These are phyloP conservation scores for Lutraria lutraria DNA, from an alignment of 2,888 invertebrate species.

Conservation along the genomic window DNA sequence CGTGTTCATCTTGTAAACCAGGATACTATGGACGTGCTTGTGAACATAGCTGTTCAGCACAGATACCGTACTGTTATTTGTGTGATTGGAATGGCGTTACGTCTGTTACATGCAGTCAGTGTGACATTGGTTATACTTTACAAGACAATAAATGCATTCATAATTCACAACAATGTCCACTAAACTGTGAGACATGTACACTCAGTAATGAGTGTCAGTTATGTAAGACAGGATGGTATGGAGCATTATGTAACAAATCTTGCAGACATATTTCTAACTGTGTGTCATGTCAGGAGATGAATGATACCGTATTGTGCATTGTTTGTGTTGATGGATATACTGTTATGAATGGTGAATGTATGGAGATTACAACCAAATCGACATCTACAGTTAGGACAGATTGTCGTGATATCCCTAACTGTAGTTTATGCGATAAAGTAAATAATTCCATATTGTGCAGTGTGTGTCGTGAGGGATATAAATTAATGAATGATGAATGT, in stretches of 20 bases:
- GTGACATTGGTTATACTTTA: background rate
- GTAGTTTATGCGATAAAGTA: no score
- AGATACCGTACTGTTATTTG: background rate
- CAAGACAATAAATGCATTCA: background rate
- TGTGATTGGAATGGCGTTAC: background rate
- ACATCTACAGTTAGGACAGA: background rate
- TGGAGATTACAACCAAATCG: background rate
- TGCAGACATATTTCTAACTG: background rate
- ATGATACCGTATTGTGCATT: background rate
- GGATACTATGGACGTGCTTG: background rate
- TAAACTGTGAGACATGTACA: constrained; percentile 4
- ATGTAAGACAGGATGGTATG: constrained; percentile 1
- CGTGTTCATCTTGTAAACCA: background rate
- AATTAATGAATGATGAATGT: no score
- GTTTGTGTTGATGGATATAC: background rate
- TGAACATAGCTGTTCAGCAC: background rate
- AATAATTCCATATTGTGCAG: no score
- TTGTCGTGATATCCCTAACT: no score
- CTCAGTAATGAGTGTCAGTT: background rate
- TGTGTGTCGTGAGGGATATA: no score
- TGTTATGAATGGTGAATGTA: background rate
- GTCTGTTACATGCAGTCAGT: background rate
- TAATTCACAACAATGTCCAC: background rate
- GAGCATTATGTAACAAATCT: background rate
- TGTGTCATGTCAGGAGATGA: background rate